These are phyloP conservation scores for Thera obeliscata DNA, from an alignment of 2,888 invertebrate genomes.

Conservation along the genomic window DNA sequence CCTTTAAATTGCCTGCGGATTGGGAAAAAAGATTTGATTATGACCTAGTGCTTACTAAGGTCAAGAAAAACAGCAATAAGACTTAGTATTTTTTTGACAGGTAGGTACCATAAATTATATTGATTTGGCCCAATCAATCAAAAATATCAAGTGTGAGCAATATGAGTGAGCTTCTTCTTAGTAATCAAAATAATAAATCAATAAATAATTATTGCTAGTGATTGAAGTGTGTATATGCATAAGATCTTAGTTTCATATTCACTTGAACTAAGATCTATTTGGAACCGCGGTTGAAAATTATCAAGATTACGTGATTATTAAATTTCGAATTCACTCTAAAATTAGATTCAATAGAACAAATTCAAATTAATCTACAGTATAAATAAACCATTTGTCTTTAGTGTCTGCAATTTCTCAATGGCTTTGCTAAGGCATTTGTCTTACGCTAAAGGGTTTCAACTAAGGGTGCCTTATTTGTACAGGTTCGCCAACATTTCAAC, in stretches of 20 bases:
- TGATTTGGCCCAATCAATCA: too few relatives aligned
- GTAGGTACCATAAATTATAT: too few relatives aligned
- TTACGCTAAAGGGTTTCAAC: conserved; percentile 41
- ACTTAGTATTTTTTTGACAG: too few relatives aligned
- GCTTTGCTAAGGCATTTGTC: conserved; percentile 41
- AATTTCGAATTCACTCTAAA: neutral
- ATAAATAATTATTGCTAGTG: neutral
- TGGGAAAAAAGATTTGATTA: conserved; percentile 15
- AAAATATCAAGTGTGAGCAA: too few relatives aligned
- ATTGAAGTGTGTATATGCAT: neutral
- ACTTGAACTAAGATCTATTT: too few relatives aligned
- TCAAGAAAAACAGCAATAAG: too few relatives aligned
- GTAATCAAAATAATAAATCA: too few relatives aligned
- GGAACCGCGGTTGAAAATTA: too few relatives aligned
- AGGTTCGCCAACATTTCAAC: conserved; percentile 57
- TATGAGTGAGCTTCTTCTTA: too few relatives aligned
- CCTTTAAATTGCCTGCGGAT: conserved; percentile 26
- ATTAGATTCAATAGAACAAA: neutral
- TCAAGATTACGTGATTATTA: too few relatives aligned
- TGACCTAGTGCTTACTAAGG: too few relatives aligned
- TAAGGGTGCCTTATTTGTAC: conserved; percentile 56
- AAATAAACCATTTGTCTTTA: conserved; percentile 10
- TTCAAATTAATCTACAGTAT: neutral
- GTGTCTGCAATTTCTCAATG: conserved; percentile 46
- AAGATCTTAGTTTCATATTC: too few relatives aligned